Evolutionary conservation across 2,113 vertebrate genomes (phyloP).

Genomic region (Phylloscopus whistleri): DNA sequence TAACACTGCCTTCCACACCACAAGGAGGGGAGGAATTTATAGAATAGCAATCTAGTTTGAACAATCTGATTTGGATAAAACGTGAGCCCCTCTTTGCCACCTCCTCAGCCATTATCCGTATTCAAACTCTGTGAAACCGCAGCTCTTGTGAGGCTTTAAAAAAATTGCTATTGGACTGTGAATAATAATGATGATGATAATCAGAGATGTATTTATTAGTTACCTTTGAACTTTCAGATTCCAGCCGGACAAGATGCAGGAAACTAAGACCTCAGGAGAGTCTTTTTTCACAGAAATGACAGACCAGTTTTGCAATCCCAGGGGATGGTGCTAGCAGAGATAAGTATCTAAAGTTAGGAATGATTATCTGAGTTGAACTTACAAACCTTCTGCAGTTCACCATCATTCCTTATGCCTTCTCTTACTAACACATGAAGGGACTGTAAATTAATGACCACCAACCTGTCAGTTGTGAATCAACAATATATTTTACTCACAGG

Average conservation of each 20-base stretch:
- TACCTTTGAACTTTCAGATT: constrained; percentile 55
- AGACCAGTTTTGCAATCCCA: constrained; percentile 26
- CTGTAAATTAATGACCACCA: constrained; percentile 31
- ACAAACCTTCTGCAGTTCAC: constrained; percentile 21
- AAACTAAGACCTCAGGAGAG: constrained; percentile 32
- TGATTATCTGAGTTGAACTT: constrained; percentile 59
- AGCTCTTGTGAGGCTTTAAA: neutral
- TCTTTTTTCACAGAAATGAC: constrained; percentile 38
- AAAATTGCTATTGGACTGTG: neutral
- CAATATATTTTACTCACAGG: neutral
- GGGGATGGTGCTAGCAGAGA: neutral
- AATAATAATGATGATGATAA: constrained; percentile 54
- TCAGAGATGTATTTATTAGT: constrained; percentile 61
- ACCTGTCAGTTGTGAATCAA: constrained; percentile 15
- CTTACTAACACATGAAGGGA: neutral
- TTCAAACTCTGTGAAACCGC: neutral
- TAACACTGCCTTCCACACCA: constrained; percentile 63
- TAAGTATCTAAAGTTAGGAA: constrained; percentile 59
- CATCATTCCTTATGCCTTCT: neutral
- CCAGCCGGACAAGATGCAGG: constrained; percentile 38
- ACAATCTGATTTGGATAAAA: constrained; percentile 63
- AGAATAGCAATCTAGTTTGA: constrained; percentile 60
- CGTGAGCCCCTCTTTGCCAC: constrained; percentile 20
- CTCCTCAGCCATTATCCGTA: neutral
- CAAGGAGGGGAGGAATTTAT: constrained; percentile 64